Evolutionary conservation across 1,140 invertebrate species (phyloP).

Genomic region (Hetaerina americana): DNA sequence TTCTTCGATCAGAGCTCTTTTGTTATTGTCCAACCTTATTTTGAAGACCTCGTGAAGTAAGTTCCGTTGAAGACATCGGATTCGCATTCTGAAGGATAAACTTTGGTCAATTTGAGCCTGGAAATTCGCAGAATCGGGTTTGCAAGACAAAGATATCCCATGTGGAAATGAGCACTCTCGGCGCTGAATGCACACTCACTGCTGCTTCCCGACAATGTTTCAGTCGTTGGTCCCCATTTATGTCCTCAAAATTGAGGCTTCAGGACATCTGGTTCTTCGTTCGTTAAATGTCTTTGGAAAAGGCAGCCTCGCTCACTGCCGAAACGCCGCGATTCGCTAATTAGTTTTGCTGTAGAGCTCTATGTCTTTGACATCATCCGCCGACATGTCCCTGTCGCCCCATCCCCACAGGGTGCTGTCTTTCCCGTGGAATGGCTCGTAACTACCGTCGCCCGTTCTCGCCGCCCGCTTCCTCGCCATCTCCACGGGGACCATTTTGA

Average conservation of each 20-base stretch:
- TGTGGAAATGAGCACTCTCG: not conserved
- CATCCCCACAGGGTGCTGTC: constrained; percentile 9
- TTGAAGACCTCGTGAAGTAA: too few relatives aligned
- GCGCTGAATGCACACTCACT: not conserved
- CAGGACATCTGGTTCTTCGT: not conserved
- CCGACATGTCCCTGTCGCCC: constrained; percentile 1
- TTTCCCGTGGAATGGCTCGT: constrained; percentile 12
- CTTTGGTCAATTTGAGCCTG: too few relatives aligned
- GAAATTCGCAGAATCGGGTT: too few relatives aligned
- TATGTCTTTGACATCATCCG: not conserved
- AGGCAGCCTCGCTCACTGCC: not conserved
- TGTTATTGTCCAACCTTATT: too few relatives aligned
- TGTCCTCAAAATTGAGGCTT: not conserved
- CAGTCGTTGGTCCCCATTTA: not conserved
- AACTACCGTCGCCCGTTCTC: constrained; percentile 49
- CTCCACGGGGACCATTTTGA: constrained; percentile 46
- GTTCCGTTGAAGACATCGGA: too few relatives aligned
- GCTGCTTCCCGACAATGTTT: not conserved
- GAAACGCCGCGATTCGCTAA: not conserved
- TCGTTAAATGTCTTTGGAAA: not conserved
- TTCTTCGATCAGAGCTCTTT: too few relatives aligned
- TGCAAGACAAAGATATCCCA: not conserved
- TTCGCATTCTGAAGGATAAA: too few relatives aligned
- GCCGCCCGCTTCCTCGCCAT: constrained; percentile 40
- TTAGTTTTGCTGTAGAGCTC: not conserved